These are phyloP conservation scores for Limnothrissa miodon DNA, from an alignment of 2,113 vertebrate species.

Conservation along the genomic window DNA sequence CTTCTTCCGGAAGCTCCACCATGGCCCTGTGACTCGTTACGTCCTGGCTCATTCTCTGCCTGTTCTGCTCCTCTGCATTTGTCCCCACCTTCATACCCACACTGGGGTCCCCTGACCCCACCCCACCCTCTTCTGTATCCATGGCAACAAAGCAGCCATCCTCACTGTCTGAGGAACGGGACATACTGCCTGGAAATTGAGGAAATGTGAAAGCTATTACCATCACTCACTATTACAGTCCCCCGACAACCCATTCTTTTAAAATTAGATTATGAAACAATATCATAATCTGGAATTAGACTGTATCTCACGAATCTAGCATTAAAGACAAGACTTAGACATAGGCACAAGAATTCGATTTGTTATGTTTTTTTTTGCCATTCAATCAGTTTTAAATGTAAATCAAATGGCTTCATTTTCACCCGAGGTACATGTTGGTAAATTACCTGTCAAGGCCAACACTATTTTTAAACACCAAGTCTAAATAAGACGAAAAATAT, in stretches of 20 bases:
- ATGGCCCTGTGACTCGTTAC: conserved; percentile 72
- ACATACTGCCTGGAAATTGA: conserved; percentile 79
- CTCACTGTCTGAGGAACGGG: conserved; percentile 86
- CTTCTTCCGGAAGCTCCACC: conserved; percentile 92
- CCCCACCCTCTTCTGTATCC: conserved; percentile 82
- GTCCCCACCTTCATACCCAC: conserved; percentile 66
- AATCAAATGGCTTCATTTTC: too few species aligned
- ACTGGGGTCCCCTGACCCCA: conserved; percentile 55
- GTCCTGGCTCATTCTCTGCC: conserved; percentile 43
- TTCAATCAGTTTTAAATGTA: too few species aligned
- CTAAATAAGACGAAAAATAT: neutral
- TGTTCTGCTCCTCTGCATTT: conserved; percentile 58
- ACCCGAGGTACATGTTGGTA: too few species aligned
- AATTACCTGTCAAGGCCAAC: neutral
- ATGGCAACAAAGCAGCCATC: conserved; percentile 92
- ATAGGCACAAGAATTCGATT: too few species aligned
- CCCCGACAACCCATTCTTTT: neutral
- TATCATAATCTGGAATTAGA: neutral
- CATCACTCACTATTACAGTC: neutral
- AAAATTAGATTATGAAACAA: neutral
- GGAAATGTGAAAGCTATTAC: too few species aligned
- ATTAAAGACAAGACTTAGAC: neutral
- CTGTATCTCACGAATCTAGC: neutral
- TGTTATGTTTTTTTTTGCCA: too few species aligned
- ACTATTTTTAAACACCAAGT: neutral